These are phyloP conservation scores for Allolobophora icterica DNA, from an alignment of 2,888 invertebrate genomes.

Conservation along the genomic window DNA sequence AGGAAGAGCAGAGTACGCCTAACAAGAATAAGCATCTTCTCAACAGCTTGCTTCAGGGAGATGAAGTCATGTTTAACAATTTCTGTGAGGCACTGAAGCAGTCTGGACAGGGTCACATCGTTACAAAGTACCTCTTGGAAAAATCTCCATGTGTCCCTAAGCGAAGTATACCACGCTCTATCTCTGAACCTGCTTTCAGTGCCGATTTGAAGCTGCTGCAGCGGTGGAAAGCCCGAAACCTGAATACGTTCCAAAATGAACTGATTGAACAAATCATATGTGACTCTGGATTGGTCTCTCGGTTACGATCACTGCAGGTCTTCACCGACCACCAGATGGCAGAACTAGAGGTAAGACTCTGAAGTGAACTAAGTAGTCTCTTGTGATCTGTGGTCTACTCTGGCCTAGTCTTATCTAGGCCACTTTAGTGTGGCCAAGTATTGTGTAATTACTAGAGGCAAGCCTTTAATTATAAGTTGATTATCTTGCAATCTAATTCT, in stretches of 20 bases:
- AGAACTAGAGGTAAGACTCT: constrained; percentile 6
- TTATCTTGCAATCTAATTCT: too few relatives aligned
- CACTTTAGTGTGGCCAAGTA: too few relatives aligned
- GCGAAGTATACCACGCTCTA: not conserved
- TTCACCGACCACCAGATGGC: constrained; percentile 21
- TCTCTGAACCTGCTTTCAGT: not conserved
- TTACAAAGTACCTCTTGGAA: not conserved
- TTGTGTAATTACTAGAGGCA: too few relatives aligned
- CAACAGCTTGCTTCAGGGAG: not conserved
- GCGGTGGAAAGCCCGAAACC: not conserved
- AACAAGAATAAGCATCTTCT: not conserved
- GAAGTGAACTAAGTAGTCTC: not conserved
- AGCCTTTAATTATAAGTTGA: too few relatives aligned
- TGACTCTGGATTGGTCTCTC: not conserved
- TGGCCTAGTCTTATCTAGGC: not conserved
- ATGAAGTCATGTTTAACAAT: not conserved
- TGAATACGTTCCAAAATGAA: not conserved
- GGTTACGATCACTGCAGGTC: not conserved
- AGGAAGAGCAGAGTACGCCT: constrained; percentile 12
- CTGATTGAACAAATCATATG: constrained; percentile 6
- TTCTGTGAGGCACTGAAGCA: constrained; percentile 12
- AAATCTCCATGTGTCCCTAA: not conserved
- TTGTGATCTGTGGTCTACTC: not conserved
- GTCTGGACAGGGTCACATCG: not conserved
- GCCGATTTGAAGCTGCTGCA: not conserved